phyloP scores from a whole-genome alignment of 2,888 invertebrate genomes.

The Heliconius hortense region DNA sequence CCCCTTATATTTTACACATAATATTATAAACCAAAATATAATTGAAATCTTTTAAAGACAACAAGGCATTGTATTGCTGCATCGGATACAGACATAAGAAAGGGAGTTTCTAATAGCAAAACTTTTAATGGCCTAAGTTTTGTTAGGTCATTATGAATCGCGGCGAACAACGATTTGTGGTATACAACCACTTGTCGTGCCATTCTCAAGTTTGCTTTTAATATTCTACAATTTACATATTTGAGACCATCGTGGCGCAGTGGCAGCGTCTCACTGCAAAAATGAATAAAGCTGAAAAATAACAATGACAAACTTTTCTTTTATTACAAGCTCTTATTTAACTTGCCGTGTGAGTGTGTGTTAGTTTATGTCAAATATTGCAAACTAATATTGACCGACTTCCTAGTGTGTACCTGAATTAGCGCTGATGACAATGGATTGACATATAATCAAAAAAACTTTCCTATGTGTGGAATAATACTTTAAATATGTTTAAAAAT shows the following conservation, averaged over 20 bases:
- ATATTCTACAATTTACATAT: background rate
- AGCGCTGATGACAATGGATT: too few species aligned
- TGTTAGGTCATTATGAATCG: slow-evolving; percentile 22
- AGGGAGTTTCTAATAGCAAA: slow-evolving; percentile 20
- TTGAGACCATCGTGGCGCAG: background rate
- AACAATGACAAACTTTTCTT: too few species aligned
- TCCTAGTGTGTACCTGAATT: too few species aligned
- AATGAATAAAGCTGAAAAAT: too few species aligned
- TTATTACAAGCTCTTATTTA: too few species aligned
- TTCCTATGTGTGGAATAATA: too few species aligned
- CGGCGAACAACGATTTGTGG: slow-evolving; percentile 16
- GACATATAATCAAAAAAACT: too few species aligned
- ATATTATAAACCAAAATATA: background rate
- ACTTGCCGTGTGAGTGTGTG: too few species aligned
- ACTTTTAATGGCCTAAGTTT: slow-evolving; percentile 26
- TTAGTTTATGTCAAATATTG: too few species aligned
- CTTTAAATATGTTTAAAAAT: too few species aligned
- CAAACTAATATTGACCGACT: too few species aligned
- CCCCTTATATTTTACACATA: background rate
- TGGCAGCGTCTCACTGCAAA: background rate
- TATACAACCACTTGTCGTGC: slow-evolving; percentile 18
- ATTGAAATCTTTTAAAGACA: slow-evolving; percentile 2
- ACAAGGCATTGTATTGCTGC: background rate
- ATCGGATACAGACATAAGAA: slow-evolving; percentile 19
- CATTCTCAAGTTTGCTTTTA: slow-evolving; percentile 5